Base-by-base conservation (phyloP, 2,888 invertebrate species). In the Entomobrya proxima region DNA sequence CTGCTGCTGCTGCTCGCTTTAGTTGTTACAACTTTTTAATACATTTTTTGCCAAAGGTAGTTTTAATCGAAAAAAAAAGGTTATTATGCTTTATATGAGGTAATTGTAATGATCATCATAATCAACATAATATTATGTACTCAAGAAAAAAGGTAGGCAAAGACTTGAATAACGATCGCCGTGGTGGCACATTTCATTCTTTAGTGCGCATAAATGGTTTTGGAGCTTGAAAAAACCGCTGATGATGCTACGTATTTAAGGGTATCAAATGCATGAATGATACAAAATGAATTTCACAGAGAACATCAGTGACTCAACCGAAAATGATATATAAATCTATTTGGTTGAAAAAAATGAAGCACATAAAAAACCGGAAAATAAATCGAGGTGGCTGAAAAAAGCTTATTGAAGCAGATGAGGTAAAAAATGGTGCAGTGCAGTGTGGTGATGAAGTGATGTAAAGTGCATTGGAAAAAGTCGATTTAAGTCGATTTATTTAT, bases 41-140 rank as follows among this genome's bases (percentile, higher is more conserved):
- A 55, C 52, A 37, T 30, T 32, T 67, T 69, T 52, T n/a, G 79
- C 79, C 69, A 69, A 47, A 40, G 80, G 80, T 80, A 72, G 72
- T 80, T n/a, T 80, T 69, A 80, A 72, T 80, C 64, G 64, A 44
- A 47, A 61, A 75, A 37, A 69, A 78, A 64, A 35, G 79, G 79
- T 79, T 79, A 79, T 79, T 79, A 79, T 30, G 40, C 24, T 80
- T 55, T 80, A 58, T 69, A 58, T 58, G 55, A 80, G 80, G 80
- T 72, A 80, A 80, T 80, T 69, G 69, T 72, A 55, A 64, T 64
- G 30, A 80, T 80, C 50, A 80, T 72, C 80, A 69, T 69, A 35
- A 61, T 77, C 58, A 77, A 77, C 61, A 61, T 58, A 58, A 40
- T 75, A 35, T 11, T 27, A 55, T 55, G 44, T 44, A 44, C 44